Evolutionary conservation across 2,113 vertebrate species (phyloP), one percentile per base, ranked within the genome.

Genomic region (Synchiropus splendidus): DNA sequence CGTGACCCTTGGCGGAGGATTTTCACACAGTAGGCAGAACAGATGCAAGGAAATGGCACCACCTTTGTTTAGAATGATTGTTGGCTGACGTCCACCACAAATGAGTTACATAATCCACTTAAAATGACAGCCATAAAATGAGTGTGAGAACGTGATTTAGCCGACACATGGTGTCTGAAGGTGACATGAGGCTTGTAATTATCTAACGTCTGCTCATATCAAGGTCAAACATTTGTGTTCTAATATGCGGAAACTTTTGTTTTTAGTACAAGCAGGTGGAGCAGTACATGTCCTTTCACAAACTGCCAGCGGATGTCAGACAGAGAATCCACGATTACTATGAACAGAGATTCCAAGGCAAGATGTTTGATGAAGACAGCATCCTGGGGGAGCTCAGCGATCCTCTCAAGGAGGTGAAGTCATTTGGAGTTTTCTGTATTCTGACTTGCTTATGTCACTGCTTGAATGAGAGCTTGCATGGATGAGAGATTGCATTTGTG

Each of bases 271-370:
- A 98, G 62, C 95, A 98, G 87, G 94, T 98, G 77, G 94, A 98
- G 59, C 94, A 98, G 64, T 98, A 98, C 81, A 98, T 98, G 94
- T 97, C 94, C 0, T 98, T 98, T 75, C 95, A 98, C 71, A 98
- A 98, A 58, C 69, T 98, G 55, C 95, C 95, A 4, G 89, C 91
- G 6, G 94, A 97, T 36, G 88, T 96, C 69, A 87, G 94, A 16
- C 95, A 96, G 79, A 92, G 91, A 74, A 98, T 98, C 57, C 94
- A 98, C n/a, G 94, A 98, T 59, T 98, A 98, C 51, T 98, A 98
- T 32, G 94, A 98, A 64, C 93, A 98, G 42, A 84, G 95, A 49
- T 98, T 96, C 79, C 94, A 98, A 78, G 95, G 95, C 52, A 98
- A 98, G 77, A 98, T 98, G 73, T 98, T 98, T 10, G 91, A 98